Evolutionary conservation across 1,140 invertebrate species (phyloP).

Genomic region (Drosophila pectinifera): DNA sequence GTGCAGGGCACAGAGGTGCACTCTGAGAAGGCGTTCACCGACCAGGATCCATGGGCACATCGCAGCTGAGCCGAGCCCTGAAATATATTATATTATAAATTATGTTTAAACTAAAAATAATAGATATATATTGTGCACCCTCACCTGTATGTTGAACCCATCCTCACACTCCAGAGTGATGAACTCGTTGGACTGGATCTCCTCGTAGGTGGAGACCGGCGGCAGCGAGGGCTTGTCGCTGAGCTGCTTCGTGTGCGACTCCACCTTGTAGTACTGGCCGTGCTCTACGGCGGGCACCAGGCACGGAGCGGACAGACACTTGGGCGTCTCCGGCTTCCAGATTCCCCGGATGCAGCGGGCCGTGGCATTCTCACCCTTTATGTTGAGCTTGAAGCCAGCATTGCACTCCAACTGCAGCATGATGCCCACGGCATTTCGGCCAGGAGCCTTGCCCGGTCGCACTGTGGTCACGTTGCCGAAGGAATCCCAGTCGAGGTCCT

Average conservation of each 20-base stretch:
- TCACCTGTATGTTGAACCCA: constrained; percentile 80
- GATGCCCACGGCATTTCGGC: constrained; percentile 87
- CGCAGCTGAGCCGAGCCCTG: constrained; percentile 89
- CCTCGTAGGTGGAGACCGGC: constrained; percentile 77
- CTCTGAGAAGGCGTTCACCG: constrained; percentile 89
- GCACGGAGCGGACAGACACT: constrained; percentile 88
- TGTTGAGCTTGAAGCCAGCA: constrained; percentile 90
- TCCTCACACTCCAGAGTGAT: constrained; percentile 83
- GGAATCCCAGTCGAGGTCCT: constrained; percentile 82
- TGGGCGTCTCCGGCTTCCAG: constrained; percentile 92
- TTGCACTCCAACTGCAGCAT: constrained; percentile 90
- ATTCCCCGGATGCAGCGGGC: constrained; percentile 91
- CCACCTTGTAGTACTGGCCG: constrained; percentile 81
- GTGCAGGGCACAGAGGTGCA: constrained; percentile 92
- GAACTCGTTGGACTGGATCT: constrained; percentile 82
- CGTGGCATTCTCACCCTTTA: constrained; percentile 89
- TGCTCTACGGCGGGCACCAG: constrained; percentile 81
- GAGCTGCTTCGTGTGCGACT: constrained; percentile 71
- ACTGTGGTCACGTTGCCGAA: constrained; percentile 79
- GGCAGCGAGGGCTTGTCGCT: constrained; percentile 73
- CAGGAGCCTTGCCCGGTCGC: constrained; percentile 79
- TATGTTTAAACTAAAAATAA: no score
- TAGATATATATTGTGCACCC: no score
- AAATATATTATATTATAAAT: no score
- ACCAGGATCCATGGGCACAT: constrained; percentile 93